phyloP scores from a whole-genome alignment of 2,113 vertebrate genomes.

The Grammomys dolichurus region DNA sequence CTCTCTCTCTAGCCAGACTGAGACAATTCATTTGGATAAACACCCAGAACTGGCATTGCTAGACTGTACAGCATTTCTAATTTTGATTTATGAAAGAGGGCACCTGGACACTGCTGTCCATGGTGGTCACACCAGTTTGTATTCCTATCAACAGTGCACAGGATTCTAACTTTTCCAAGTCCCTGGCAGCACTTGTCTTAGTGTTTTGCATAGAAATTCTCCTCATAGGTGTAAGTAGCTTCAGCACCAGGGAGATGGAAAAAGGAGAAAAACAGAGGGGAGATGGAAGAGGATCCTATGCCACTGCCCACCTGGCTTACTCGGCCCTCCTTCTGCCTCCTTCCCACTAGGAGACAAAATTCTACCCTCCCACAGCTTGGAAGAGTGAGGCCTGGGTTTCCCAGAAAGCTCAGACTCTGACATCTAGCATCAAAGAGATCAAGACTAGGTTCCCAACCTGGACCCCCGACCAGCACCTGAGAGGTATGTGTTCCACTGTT shows the following conservation, averaged over 20 bases:
- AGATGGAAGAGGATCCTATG: accelerated
- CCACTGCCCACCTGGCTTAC: neutral
- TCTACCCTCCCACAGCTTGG: slow-evolving; percentile 73
- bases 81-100: neutral
- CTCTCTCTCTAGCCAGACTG: neutral
- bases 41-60: neutral
- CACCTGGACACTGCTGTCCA: neutral
- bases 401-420: slow-evolving; percentile 84
- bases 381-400: slow-evolving; percentile 87
- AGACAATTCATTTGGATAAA: neutral
- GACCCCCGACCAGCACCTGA: slow-evolving; percentile 87
- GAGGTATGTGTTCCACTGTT: slow-evolving; percentile 79
- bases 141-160: neutral
- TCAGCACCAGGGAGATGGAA: neutral
- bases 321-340: neutral
- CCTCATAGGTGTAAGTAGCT: neutral
- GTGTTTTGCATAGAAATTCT: neutral
- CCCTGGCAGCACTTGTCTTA: neutral
- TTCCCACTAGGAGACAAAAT: slow-evolving; percentile 81
- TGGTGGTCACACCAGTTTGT: neutral
- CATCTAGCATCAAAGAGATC: slow-evolving; percentile 82
- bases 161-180: neutral
- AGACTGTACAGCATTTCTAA: neutral
- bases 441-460: slow-evolving; percentile 86
- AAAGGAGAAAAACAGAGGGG: neutral